phyloP scores from a whole-genome alignment of 2,797 vertebrate genomes.

The Hippopotamyrus pictus region DNA sequence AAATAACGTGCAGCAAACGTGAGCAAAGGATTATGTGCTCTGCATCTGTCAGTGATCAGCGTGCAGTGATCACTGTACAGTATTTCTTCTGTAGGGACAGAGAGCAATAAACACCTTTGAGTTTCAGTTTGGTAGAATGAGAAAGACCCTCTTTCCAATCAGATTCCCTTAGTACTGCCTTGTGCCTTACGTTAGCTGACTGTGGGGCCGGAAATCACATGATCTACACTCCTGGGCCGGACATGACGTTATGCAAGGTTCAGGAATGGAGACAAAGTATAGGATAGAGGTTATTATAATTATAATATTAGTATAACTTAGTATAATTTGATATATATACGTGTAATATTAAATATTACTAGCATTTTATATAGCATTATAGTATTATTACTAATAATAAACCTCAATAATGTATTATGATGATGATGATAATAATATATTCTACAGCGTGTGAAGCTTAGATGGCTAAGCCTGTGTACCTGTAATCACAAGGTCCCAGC shows the following conservation, averaged over 20 bases:
- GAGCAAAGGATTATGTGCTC: background rate
- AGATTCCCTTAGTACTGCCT: background rate
- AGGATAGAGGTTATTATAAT: background rate
- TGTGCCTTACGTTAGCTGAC: background rate
- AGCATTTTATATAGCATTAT: background rate
- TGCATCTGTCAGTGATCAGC: background rate
- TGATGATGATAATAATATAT: background rate
- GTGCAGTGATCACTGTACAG: background rate
- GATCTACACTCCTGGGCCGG: background rate
- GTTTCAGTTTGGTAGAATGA: background rate
- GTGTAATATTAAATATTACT: background rate
- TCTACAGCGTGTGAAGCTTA: background rate
- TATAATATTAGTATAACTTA: background rate
- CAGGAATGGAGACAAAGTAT: background rate
- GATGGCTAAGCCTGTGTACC: too few relatives aligned
- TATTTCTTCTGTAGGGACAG: background rate
- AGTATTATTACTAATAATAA: background rate
- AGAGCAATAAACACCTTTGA: background rate
- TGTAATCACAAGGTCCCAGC: too few relatives aligned
- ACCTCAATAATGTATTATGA: background rate
- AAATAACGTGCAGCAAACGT: background rate
- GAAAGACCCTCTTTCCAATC: background rate
- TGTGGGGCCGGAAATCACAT: background rate
- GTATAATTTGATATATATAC: background rate
- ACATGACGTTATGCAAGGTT: background rate